Conservation (phyloP, 1,140 invertebrate genomes). For the Zaprionus ghesquierei region DNA sequence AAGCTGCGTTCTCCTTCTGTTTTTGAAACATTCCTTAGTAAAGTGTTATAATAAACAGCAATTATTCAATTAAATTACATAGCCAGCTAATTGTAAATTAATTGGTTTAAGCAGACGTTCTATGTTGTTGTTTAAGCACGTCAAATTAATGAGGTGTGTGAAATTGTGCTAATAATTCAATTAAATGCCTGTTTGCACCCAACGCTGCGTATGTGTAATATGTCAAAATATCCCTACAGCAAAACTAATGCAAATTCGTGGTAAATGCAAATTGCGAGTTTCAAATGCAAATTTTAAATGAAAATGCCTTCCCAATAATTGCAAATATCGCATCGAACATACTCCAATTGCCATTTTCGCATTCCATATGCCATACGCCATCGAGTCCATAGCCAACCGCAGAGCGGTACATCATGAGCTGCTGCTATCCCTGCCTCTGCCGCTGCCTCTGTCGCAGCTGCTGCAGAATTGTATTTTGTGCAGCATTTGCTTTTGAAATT, state of each 20-base stretch:
- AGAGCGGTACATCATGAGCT: neutral
- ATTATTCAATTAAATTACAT: slow-evolving; percentile 23
- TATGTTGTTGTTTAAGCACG: slow-evolving; percentile 5
- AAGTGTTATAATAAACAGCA: neutral
- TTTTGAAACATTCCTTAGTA: neutral
- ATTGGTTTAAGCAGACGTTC: slow-evolving; percentile 20
- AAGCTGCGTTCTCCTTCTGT: no score
- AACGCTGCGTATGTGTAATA: slow-evolving; percentile 11
- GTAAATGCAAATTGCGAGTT: slow-evolving; percentile 4
- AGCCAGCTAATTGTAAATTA: slow-evolving; percentile 40
- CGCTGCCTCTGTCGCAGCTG: neutral
- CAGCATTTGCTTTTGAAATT: slow-evolving; percentile 18
- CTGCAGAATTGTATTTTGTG: slow-evolving; percentile 1
- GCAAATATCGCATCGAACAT: slow-evolving; percentile 13
- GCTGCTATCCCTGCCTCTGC: neutral
- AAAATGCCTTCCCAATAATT: slow-evolving; percentile 23
- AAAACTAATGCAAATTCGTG: slow-evolving; percentile 2
- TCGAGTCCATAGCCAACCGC: neutral
- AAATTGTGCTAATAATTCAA: slow-evolving; percentile 40
- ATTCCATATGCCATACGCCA: slow-evolving; percentile 18
- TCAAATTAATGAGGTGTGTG: slow-evolving; percentile 36
- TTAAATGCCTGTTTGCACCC: slow-evolving; percentile 5
- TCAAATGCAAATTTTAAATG: slow-evolving; percentile 19
- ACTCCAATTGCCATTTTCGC: slow-evolving; percentile 8
- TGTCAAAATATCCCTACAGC: neutral